Base-by-base conservation (phyloP, 2,797 vertebrate species). In the Melanotaenia nigrans region DNA sequence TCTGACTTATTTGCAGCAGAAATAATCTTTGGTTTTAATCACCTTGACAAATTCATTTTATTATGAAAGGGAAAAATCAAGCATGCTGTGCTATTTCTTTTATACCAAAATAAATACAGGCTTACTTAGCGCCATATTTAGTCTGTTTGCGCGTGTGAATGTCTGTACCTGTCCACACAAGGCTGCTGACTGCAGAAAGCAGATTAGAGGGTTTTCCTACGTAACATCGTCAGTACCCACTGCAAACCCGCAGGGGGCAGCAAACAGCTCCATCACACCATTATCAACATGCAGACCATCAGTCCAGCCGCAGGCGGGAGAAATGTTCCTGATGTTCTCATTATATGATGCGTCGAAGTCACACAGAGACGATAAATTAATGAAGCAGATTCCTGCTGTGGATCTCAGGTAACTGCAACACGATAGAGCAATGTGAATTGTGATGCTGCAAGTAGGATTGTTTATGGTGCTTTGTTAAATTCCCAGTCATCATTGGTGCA, bases 241-340 rank as follows among this genome's bases (percentile, higher is more conserved):
- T 32, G 40, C 11, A 28, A 51, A 42, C 83, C 87, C 53, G 62
- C 78, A 91, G 90, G 85, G 86, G 92, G 89, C 89, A 73, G 75
- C 76, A 92, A 75, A 89, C 49, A 83, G 62, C 22, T 18, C 36
- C 32, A 60, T 54, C 65, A 62, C 61, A 71, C 70, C 38, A 68
- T 64, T 64, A 69, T 61, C 32, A 71, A 51, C 40, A 30, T 28
- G 28, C 70, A 76, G 74, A 57, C 65, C 32, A 33, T n/a, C 18
- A 33, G 64, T 45, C 2, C 54, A 59, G 73, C 78, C 40, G 14
- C 32, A 38, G 76, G 80, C 45, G 22, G 16, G 18, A 56, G 45
- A 32, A 10, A 53, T 76, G 30, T 28, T 58, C 77, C 16, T 38
- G 54, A 57, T 79, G 56, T 16, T 65, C 57, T 35, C 2, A 28